Conservation (phyloP, 1,140 invertebrate genomes). For the Chymomyza costata region DNA sequence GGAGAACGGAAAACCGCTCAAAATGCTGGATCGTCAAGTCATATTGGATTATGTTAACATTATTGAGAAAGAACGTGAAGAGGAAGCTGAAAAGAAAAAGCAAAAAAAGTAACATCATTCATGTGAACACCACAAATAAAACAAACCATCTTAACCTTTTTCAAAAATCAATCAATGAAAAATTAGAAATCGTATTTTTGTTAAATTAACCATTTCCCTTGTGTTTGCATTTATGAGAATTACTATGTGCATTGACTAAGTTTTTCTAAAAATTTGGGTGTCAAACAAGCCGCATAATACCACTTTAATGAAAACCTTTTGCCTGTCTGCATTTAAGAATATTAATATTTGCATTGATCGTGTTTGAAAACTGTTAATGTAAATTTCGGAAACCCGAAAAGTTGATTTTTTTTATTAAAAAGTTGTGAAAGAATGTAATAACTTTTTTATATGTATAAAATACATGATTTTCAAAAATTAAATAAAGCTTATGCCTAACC, state of each 20-base stretch:
- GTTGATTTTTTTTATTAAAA: conserved; percentile 36
- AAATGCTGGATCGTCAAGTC: conserved; percentile 92
- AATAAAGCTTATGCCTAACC: no score
- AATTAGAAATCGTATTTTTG: no score
- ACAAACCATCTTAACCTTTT: no score
- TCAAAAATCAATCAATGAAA: no score
- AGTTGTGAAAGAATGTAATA: conserved; percentile 29
- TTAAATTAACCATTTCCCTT: no score
- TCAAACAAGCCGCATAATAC: no score
- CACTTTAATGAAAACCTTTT: no score
- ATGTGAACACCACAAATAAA: no score
- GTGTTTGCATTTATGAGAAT: no score
- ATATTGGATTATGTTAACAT: conserved; percentile 94
- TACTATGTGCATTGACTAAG: no score
- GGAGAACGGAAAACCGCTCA: conserved; percentile 86
- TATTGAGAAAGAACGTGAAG: conserved; percentile 98
- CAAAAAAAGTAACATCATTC: conserved; percentile 85
- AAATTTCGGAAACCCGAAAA: conserved; percentile 25
- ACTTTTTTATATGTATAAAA: conserved; percentile 68
- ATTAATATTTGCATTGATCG: not conserved
- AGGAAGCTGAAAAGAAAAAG: conserved; percentile 98
- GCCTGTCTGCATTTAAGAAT: not conserved
- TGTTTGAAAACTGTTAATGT: conserved; percentile 1
- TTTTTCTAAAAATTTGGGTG: no score
- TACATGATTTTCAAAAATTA: conserved; percentile 44